Conservation (phyloP, 2,113 vertebrate genomes). For the Rhizomys pruinosus region DNA sequence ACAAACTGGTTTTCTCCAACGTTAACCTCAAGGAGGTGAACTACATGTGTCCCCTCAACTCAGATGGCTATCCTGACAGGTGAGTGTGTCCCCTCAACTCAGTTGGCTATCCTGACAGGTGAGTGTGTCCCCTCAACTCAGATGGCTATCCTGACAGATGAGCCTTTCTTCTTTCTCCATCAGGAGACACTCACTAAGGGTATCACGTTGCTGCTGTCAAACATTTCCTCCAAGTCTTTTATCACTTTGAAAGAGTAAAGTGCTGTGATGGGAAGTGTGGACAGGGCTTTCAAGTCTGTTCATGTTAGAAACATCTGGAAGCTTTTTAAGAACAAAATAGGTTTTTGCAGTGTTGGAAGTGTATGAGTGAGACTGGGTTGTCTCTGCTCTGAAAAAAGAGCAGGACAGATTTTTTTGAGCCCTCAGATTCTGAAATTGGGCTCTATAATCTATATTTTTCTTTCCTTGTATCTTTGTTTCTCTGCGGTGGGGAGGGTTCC, state of each 20-base stretch:
- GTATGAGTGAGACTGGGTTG: not conserved
- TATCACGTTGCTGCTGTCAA: not conserved
- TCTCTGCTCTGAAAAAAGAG: not conserved
- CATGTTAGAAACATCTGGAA: not conserved
- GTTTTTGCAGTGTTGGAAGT: not conserved
- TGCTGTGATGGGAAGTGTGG: no score
- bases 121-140: conserved; percentile 99
- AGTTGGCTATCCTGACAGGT: conserved; percentile 98
- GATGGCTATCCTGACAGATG: conserved; percentile 98
- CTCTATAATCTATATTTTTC: not conserved
- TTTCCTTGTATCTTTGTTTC: no score
- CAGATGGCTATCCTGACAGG: conserved; percentile 98
- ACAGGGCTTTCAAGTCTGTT: not conserved
- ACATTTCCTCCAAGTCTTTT: no score
- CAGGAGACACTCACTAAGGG: not conserved
- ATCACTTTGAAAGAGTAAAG: no score
- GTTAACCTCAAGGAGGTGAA: conserved; percentile 99
- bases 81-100: conserved; percentile 99
- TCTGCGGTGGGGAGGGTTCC: no score
- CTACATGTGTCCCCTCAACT: conserved; percentile 99
- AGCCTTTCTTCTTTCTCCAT: conserved; percentile 44
- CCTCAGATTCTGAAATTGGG: not conserved
- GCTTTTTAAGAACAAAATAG: not conserved
- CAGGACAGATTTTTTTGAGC: not conserved
- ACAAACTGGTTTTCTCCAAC: conserved; percentile 99